phyloP scores from a whole-genome alignment of 2,113 vertebrate genomes.

The Spermophilus dauricus region DNA sequence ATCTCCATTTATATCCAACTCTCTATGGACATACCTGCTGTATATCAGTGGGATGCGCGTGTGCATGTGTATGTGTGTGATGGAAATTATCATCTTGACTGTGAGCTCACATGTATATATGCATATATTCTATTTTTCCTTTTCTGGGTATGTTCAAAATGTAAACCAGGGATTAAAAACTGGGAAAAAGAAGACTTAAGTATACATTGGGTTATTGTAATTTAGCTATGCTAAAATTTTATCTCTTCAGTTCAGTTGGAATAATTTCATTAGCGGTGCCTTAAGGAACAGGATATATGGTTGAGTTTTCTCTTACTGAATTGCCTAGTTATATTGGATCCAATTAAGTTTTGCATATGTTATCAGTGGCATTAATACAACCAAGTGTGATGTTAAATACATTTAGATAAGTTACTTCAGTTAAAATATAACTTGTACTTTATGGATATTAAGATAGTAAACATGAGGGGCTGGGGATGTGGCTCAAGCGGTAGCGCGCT shows the following conservation, averaged over 20 bases:
- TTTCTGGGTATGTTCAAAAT: slow-evolving; percentile 42
- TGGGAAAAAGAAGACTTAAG: not conserved
- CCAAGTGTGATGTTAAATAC: slow-evolving; percentile 64
- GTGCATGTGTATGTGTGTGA: not conserved
- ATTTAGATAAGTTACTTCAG: slow-evolving; percentile 68
- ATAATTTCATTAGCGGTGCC: slow-evolving; percentile 68
- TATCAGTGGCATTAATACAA: slow-evolving; percentile 70
- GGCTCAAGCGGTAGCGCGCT: too few relatives aligned
- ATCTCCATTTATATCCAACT: not conserved
- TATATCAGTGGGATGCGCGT: not conserved
- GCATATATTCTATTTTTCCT: not conserved
- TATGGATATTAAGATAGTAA: slow-evolving; percentile 53
- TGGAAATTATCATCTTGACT: not conserved
- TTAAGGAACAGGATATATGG: slow-evolving; percentile 65
- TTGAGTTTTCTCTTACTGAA: slow-evolving; percentile 71
- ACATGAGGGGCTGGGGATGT: too few relatives aligned
- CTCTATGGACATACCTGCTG: not conserved
- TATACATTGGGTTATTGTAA: slow-evolving; percentile 46
- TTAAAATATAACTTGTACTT: slow-evolving; percentile 63
- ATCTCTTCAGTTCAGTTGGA: slow-evolving; percentile 70
- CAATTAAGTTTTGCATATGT: slow-evolving; percentile 73
- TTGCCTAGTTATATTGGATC: slow-evolving; percentile 52
- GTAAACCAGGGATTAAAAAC: slow-evolving; percentile 17
- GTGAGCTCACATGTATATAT: not conserved
- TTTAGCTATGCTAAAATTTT: slow-evolving; percentile 72